Evolutionary conservation across 2,797 vertebrate genomes (phyloP).

Genomic region (Hoplostethus atlanticus): DNA sequence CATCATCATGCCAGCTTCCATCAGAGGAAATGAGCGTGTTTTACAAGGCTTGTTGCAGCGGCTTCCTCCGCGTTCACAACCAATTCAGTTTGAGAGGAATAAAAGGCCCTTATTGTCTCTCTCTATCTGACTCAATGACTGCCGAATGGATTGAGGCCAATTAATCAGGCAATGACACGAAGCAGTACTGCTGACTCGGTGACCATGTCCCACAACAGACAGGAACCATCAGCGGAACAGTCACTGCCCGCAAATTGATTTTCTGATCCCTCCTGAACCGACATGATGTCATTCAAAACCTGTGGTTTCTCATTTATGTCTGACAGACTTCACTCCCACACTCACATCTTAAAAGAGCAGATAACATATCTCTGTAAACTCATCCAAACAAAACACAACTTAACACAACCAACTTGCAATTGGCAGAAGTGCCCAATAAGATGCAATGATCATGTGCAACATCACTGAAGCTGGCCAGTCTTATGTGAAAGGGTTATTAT

Average conservation of each 20-base stretch:
- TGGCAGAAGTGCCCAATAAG: conserved; percentile 4
- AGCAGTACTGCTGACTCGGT: conserved; percentile 71
- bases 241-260: conserved; percentile 72
- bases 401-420: neutral
- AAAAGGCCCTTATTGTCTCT: conserved; percentile 76
- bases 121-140: conserved; percentile 75
- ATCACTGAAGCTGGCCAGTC: conserved; percentile 8
- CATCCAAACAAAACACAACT: conserved; percentile 2
- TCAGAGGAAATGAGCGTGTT: conserved; percentile 73
- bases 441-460: neutral
- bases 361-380: conserved; percentile 16
- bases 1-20: conserved; percentile 44
- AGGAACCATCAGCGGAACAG: conserved; percentile 64
- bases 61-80: conserved; percentile 52
- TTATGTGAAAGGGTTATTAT: conserved; percentile 36
- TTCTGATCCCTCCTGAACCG: conserved; percentile 51
- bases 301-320: conserved; percentile 44
- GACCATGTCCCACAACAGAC: conserved; percentile 71
- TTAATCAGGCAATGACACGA: conserved; percentile 76
- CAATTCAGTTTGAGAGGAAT: conserved; percentile 57
- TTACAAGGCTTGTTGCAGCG: conserved; percentile 62
- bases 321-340: conserved; percentile 24
- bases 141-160: conserved; percentile 74
- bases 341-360: conserved; percentile 9
- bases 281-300: conserved; percentile 54